Percentiles rank a stretch among this genome's conserved stretches.
Evolutionary conservation across 2,113 vertebrate genomes (phyloP).

Genomic region (Microcebus ravelobensis): DNA sequence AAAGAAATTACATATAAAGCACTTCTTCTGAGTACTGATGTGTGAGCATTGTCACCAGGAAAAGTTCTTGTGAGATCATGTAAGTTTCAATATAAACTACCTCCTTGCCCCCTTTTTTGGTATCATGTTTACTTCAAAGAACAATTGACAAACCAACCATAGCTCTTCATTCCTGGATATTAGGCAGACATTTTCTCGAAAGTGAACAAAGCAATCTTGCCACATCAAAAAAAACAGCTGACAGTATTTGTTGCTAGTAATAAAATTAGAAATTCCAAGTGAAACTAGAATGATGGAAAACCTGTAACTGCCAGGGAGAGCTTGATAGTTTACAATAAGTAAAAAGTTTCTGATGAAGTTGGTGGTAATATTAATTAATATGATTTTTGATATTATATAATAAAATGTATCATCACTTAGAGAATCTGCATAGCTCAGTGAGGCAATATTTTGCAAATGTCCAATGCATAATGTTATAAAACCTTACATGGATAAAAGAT

Average conservation of each 20-base stretch:
- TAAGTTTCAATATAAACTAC: not conserved
- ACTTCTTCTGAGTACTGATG: not conserved
- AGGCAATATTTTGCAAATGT: not conserved
- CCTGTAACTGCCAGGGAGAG: not conserved
- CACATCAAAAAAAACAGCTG: not conserved
- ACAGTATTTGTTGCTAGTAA: not conserved
- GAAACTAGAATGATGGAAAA: conserved; percentile 8
- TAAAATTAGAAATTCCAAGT: conserved; percentile 17
- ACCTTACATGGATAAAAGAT: not conserved
- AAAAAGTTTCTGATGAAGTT: not conserved
- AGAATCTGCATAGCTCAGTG: not conserved
- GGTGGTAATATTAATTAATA: not conserved
- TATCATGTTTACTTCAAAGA: not conserved
- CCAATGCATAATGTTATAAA: not conserved
- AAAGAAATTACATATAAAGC: not conserved
- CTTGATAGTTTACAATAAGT: not conserved
- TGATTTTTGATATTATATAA: not conserved
- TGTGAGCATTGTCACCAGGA: not conserved
- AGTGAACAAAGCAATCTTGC: not conserved
- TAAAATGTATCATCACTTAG: not conserved
- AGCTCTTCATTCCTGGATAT: not conserved
- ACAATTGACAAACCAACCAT: not conserved
- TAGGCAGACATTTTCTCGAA: not conserved
- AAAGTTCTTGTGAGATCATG: too few species aligned
- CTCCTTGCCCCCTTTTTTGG: not conserved